phyloP scores from a whole-genome alignment of 2,113 vertebrate genomes.

The Mellivora capensis region DNA sequence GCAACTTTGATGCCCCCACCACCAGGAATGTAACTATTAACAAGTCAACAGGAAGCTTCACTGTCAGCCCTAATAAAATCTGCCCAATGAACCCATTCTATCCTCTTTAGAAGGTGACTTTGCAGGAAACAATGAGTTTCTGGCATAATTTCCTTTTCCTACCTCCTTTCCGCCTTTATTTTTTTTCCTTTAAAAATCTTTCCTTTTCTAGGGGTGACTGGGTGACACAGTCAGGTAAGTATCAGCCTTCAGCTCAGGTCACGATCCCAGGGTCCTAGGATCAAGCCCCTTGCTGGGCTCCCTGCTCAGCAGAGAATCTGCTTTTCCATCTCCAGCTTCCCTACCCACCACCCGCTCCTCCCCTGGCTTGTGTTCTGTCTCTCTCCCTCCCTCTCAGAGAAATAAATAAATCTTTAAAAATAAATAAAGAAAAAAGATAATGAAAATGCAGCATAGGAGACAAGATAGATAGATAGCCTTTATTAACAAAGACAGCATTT shows the following conservation, averaged over 20 bases:
- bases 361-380: no score
- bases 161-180: neutral
- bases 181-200: neutral
- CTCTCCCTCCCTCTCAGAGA: no score
- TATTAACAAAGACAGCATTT: neutral
- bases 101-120: neutral
- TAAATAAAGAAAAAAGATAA: neutral
- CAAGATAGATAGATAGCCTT: neutral
- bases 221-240: neutral
- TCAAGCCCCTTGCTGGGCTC: neutral
- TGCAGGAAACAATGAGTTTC: neutral
- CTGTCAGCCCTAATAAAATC: neutral
- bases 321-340: neutral
- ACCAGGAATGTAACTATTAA: neutral
- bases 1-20: neutral
- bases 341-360: no score
- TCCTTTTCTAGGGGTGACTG: neutral
- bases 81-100: neutral
- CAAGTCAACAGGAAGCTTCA: neutral
- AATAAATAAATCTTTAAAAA: no score
- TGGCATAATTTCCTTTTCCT: neutral
- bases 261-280: neutral
- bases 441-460: neutral
- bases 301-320: neutral
- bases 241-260: neutral